Evolutionary conservation across 2,113 vertebrate genomes (phyloP).

Genomic region (Empidonax alnorum): DNA sequence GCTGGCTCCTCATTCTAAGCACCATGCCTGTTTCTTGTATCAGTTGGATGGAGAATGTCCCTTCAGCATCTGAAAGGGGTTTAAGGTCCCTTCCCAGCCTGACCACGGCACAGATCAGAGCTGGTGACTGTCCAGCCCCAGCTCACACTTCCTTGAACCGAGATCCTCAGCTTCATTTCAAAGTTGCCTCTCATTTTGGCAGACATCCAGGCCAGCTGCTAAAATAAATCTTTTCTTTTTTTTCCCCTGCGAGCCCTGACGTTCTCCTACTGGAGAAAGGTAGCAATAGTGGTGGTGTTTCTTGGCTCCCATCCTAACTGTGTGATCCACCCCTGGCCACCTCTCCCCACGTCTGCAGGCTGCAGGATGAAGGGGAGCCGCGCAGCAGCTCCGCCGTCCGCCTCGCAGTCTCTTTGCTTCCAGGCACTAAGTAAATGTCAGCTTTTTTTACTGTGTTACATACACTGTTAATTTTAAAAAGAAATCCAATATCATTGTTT

Average conservation of each 20-base stretch:
- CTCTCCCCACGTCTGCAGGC: not conserved
- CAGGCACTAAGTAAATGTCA: slow-evolving; percentile 70
- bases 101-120: not conserved
- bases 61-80: not conserved
- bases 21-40: not conserved
- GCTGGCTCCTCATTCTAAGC: not conserved
- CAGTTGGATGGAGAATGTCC: rapidly evolving
- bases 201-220: slow-evolving; percentile 38
- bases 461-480: slow-evolving; percentile 66
- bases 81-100: not conserved
- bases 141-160: not conserved
- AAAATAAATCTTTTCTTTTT: slow-evolving; percentile 13
- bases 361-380: not conserved
- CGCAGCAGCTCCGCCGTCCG: not conserved
- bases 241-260: not conserved
- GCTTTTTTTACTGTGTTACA: slow-evolving; percentile 49
- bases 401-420: slow-evolving; percentile 44
- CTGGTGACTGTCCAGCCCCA: not conserved
- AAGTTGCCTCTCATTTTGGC: slow-evolving; percentile 15
- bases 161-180: not conserved
- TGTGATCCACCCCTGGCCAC: not conserved
- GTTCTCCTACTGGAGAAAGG: slow-evolving; percentile 23
- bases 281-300: not conserved
- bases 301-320: slow-evolving; percentile 42
- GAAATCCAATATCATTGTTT: slow-evolving; percentile 66